Percentiles rank a stretch among this genome's conserved stretches.
Evolutionary conservation across 2,113 vertebrate species (phyloP).

Genomic region (Megalops atlanticus): DNA sequence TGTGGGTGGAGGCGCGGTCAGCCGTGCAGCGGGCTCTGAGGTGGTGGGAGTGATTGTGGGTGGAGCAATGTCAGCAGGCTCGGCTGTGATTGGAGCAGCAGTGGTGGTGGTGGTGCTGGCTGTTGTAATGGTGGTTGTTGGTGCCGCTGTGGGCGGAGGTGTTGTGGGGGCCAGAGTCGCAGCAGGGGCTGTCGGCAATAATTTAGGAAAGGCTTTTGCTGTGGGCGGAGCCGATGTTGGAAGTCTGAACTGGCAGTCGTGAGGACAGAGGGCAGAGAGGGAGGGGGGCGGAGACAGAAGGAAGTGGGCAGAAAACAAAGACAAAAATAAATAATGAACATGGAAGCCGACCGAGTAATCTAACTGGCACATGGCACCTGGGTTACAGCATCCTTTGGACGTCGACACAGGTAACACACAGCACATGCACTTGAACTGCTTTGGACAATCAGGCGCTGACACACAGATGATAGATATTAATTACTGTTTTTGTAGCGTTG

Average conservation of each 20-base stretch:
- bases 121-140: slow-evolving; percentile 48
- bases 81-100: slow-evolving; percentile 14
- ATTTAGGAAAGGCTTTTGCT: slow-evolving; percentile 43
- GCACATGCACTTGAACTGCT: not conserved
- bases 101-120: slow-evolving; percentile 26
- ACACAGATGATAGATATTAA: not conserved
- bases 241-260: slow-evolving; percentile 60
- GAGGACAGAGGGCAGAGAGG: slow-evolving; percentile 35
- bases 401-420: slow-evolving; percentile 24
- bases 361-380: slow-evolving; percentile 18
- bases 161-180: slow-evolving; percentile 37
- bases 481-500: not conserved
- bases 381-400: slow-evolving; percentile 3
- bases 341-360: slow-evolving; percentile 12
- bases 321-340: slow-evolving; percentile 33
- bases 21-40: slow-evolving; percentile 36
- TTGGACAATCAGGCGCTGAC: not conserved
- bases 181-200: slow-evolving; percentile 36
- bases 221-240: slow-evolving; percentile 58
- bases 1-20: slow-evolving; percentile 30
- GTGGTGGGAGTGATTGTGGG: slow-evolving; percentile 26
- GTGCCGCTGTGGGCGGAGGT: slow-evolving; percentile 39
- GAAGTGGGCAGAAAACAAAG: slow-evolving; percentile 29
- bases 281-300: slow-evolving; percentile 22
- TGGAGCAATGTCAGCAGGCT: slow-evolving; percentile 44